Percentiles rank a stretch among this genome's conserved stretches.
These are phyloP conservation scores for Protobothrops flavoviridis DNA, from an alignment of 2,113 vertebrate genomes.

Conservation along the genomic window DNA sequence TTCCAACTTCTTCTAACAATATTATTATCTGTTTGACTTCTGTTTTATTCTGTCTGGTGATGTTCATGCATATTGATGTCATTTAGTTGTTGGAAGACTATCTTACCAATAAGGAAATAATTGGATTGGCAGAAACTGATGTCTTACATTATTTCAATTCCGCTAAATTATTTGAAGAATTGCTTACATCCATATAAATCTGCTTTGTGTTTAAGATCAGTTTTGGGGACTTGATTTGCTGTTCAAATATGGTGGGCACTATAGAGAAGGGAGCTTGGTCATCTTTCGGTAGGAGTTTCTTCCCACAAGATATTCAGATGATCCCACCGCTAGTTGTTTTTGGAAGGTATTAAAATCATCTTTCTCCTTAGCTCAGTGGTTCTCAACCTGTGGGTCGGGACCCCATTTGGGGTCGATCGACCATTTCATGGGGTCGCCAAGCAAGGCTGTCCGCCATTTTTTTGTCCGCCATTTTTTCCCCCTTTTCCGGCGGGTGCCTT, in stretches of 20 bases:
- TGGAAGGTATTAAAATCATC: neutral
- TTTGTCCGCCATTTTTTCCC: too few relatives aligned
- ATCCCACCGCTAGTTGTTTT: neutral
- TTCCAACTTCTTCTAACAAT: neutral
- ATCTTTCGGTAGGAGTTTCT: neutral
- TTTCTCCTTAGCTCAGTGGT: neutral
- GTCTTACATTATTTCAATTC: neutral
- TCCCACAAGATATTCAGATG: neutral
- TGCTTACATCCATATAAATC: neutral
- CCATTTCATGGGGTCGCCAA: too few relatives aligned
- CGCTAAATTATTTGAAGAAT: neutral
- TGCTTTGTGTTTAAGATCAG: neutral
- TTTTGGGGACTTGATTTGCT: neutral
- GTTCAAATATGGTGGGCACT: neutral
- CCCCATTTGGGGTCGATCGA: too few relatives aligned
- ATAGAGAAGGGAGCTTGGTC: neutral
- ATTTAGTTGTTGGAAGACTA: neutral
- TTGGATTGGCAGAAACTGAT: neutral
- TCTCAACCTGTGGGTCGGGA: too few relatives aligned
- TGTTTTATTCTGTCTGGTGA: neutral
- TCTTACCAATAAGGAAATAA: neutral
- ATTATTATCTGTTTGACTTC: neutral
- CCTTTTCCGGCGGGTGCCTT: too few relatives aligned
- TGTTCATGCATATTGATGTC: neutral
- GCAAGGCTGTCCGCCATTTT: too few relatives aligned